Evolutionary conservation across 1,140 invertebrate genomes (phyloP).

Genomic region (Drosophila subpulchrella): DNA sequence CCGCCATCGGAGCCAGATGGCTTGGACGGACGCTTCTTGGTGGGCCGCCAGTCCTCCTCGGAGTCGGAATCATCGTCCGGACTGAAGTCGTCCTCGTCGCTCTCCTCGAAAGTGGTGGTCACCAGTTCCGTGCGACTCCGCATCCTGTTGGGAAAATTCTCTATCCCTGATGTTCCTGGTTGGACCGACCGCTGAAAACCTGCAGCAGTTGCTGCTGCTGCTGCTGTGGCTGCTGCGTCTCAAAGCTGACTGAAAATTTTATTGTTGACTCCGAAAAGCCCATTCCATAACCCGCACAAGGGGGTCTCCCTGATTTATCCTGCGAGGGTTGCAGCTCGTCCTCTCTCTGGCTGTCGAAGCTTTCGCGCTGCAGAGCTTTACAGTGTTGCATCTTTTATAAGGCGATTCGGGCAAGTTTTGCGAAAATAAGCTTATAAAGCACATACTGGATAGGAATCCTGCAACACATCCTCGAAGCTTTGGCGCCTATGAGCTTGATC

Average conservation of each 20-base stretch:
- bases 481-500: not conserved
- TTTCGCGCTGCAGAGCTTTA: constrained; percentile 32
- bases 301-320: constrained; percentile 43
- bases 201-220: constrained; percentile 27
- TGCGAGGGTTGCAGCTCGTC: constrained; percentile 45
- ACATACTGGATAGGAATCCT: not conserved
- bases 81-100: constrained; percentile 81
- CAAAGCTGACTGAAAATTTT: constrained; percentile 66
- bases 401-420: constrained; percentile 15
- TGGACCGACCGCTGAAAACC: constrained; percentile 11
- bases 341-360: constrained; percentile 9
- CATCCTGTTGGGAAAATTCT: constrained; percentile 51
- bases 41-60: constrained; percentile 82
- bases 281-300: constrained; percentile 14
- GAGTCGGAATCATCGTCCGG: constrained; percentile 79
- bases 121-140: constrained; percentile 83
- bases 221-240: constrained; percentile 41
- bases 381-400: constrained; percentile 50
- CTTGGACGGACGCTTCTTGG: constrained; percentile 69
- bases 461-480: constrained; percentile 13
- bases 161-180: constrained; percentile 17
- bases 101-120: constrained; percentile 82
- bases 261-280: constrained; percentile 59
- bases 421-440: constrained; percentile 18
- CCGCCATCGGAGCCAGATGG: constrained; percentile 39